phyloP scores from a whole-genome alignment of 30 jellyfish, hydroid and myxozoan species.

The Phacellophora camtschatica region DNA sequence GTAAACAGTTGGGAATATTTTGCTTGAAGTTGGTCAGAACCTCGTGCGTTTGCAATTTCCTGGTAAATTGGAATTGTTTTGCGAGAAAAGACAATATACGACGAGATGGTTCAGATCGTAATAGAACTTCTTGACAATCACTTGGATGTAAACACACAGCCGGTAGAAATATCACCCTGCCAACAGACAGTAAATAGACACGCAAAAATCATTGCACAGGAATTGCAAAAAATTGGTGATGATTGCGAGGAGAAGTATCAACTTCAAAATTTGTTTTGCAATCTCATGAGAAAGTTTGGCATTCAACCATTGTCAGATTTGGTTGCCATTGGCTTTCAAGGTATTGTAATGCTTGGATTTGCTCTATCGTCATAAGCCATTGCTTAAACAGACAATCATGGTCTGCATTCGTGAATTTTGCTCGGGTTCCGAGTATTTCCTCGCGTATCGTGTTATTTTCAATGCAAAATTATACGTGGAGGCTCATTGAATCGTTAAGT shows the following conservation, averaged over 20 bases:
- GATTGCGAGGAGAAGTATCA: neutral
- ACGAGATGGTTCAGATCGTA: no score
- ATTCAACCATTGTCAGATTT: neutral
- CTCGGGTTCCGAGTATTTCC: no score
- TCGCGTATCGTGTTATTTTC: no score
- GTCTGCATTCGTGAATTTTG: neutral
- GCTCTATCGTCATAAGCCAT: conserved; percentile 14
- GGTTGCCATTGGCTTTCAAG: conserved; percentile 20
- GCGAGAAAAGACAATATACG: no score
- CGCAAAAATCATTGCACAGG: neutral
- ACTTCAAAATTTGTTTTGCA: neutral
- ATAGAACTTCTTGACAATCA: no score
- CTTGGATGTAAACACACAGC: neutral
- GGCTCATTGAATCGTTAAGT: no score
- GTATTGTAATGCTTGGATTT: neutral
- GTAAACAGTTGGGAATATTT: no score
- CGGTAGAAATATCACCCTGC: neutral
- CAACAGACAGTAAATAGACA: neutral
- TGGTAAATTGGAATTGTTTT: no score
- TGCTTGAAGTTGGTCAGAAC: no score
- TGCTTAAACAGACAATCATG: neutral
- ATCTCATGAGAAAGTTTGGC: neutral
- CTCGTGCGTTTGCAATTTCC: no score
- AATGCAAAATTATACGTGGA: no score
- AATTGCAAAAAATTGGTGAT: neutral